These are phyloP conservation scores for Ara ararauna DNA, from an alignment of 2,797 vertebrate species.

Conservation along the genomic window DNA sequence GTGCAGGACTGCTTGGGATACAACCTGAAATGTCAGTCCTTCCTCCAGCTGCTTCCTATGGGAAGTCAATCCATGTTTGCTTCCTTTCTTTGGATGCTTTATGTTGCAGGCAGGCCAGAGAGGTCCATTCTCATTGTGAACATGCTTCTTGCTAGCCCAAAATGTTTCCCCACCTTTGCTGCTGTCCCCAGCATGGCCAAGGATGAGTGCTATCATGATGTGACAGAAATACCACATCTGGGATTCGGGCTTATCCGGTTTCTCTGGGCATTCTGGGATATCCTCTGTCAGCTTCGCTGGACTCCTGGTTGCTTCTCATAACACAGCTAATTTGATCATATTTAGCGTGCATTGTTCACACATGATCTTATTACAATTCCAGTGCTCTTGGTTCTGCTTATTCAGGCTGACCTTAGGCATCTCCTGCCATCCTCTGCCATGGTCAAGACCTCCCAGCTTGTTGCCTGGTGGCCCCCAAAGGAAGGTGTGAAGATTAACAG, in stretches of 20 bases:
- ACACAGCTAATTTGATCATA: slow-evolving; percentile 31
- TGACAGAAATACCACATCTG: not conserved
- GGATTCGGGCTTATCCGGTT: not conserved
- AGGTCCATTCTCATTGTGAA: not conserved
- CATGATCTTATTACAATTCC: slow-evolving; percentile 62
- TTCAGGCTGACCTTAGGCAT: slow-evolving; percentile 66
- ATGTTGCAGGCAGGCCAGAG: not conserved
- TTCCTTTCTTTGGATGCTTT: not conserved
- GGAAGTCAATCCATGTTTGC: not conserved
- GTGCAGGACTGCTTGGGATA: not conserved
- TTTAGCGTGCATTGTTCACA: slow-evolving; percentile 58
- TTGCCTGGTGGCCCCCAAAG: slow-evolving; percentile 70
- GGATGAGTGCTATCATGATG: not conserved
- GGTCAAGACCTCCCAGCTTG: slow-evolving; percentile 77
- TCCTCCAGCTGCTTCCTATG: not conserved
- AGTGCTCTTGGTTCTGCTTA: slow-evolving; percentile 55
- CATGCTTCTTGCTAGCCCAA: rapidly evolving
- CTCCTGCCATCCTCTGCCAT: slow-evolving; percentile 71
- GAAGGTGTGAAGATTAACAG: slow-evolving; percentile 80
- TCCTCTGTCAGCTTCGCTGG: not conserved
- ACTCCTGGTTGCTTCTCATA: not conserved
- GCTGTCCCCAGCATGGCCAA: not conserved
- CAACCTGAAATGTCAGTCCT: not conserved
- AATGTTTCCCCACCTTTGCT: not conserved
- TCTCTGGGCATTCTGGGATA: not conserved